A percentile compares a stretch with the other conserved stretches of the same genome.
Conservation (phyloP, 2,888 invertebrate genomes). For the Anagyrus pseudococci region DNA sequence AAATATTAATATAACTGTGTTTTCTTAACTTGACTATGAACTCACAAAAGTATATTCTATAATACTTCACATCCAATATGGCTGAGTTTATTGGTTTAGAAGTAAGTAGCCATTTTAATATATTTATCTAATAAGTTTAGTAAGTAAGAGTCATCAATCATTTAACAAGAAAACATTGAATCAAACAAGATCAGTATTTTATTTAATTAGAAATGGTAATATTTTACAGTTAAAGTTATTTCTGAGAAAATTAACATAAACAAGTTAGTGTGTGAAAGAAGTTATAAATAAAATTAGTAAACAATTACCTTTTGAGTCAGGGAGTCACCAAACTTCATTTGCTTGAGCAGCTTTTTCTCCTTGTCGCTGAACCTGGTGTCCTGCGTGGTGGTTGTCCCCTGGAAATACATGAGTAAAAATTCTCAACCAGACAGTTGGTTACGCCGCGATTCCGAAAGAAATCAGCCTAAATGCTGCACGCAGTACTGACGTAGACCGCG, state of each 20-base stretch:
- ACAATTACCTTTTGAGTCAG: constrained; percentile 83
- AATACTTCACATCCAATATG: neutral
- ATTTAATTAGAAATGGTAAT: no score
- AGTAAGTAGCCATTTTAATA: neutral
- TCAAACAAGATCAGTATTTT: no score
- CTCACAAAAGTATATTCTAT: no score
- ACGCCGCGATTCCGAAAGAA: neutral
- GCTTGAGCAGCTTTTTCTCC: constrained; percentile 98
- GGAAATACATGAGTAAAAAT: constrained; percentile 46
- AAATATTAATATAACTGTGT: no score
- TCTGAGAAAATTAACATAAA: no score
- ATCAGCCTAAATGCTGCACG: neutral
- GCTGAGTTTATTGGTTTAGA: neutral
- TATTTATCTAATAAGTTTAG: neutral
- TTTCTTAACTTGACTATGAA: no score
- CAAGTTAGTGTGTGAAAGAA: no score
- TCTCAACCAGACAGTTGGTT: constrained; percentile 26
- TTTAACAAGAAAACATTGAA: no score
- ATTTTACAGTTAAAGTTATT: no score
- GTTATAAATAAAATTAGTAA: neutral
- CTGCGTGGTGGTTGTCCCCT: constrained; percentile 99
- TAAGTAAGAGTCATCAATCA: no score
- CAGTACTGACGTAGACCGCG: neutral
- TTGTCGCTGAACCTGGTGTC: constrained; percentile 99
- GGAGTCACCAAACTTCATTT: constrained; percentile 97